phyloP scores from a whole-genome alignment of 2,888 invertebrate genomes.

The Cataglyphis altisquamis region DNA sequence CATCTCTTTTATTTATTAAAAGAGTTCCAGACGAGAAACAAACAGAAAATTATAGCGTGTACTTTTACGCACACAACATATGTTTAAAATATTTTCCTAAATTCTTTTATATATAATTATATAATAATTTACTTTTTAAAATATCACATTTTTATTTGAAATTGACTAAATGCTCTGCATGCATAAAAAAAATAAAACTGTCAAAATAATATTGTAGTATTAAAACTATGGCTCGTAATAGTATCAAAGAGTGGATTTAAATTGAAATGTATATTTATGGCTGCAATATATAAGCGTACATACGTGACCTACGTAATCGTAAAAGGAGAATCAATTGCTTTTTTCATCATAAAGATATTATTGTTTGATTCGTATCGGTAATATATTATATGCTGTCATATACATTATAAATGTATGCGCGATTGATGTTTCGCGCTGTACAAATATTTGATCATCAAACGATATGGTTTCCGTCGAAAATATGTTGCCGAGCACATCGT shows the following conservation, averaged over 20 bases:
- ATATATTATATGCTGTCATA: not conserved
- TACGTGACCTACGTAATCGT: not conserved
- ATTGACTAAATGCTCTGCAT: not conserved
- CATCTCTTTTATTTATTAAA: conserved; percentile 11
- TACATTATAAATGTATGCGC: conserved; percentile 30
- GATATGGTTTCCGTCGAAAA: conserved; percentile 28
- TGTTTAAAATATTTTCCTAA: not conserved
- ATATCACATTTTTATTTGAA: not conserved
- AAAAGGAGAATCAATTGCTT: not conserved
- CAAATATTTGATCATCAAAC: conserved; percentile 46
- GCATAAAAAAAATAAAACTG: not conserved
- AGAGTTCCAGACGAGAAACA: not conserved
- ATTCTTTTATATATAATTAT: not conserved
- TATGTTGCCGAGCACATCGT: conserved; percentile 8
- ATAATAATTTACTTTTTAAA: not conserved
- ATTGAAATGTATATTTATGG: conserved; percentile 5
- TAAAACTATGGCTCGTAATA: not conserved
- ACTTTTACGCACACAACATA: not conserved
- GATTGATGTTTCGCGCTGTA: conserved; percentile 20
- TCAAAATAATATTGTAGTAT: not conserved
- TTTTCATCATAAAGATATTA: conserved; percentile 31
- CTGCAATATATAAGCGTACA: not conserved
- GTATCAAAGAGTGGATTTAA: not conserved
- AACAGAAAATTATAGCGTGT: not conserved
- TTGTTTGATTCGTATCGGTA: conserved; percentile 21